These are phyloP conservation scores for Agapornis roseicollis DNA, from an alignment of 2,113 vertebrate genomes.

Conservation along the genomic window DNA sequence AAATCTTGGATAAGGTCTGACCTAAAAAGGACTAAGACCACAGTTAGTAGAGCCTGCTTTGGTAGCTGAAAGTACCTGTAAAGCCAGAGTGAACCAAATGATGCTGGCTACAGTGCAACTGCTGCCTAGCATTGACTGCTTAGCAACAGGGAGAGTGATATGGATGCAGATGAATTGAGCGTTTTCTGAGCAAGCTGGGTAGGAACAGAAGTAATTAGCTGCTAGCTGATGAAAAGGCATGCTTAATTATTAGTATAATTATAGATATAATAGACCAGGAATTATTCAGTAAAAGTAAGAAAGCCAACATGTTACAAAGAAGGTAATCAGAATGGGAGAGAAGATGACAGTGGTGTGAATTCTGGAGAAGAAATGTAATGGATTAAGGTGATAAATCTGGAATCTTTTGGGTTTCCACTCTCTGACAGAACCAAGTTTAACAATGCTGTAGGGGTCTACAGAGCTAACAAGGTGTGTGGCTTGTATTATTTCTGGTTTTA, in stretches of 20 bases:
- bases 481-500: background rate
- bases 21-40: background rate
- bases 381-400: conserved; percentile 39
- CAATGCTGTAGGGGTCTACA: background rate
- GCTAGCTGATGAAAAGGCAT: conserved; percentile 64
- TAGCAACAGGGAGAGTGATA: conserved; percentile 51
- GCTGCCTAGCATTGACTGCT: conserved; percentile 23
- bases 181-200: conserved; percentile 61
- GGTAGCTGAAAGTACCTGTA: background rate
- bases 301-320: conserved; percentile 40
- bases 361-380: conserved; percentile 16
- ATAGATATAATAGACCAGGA: conserved; percentile 61
- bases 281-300: conserved; percentile 61
- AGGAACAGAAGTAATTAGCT: conserved; percentile 65
- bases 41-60: background rate
- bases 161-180: conserved; percentile 54
- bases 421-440: background rate
- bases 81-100: background rate
- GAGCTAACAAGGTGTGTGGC: background rate
- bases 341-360: conserved; percentile 5
- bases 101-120: background rate
- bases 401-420: conserved; percentile 2
- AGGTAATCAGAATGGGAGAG: conserved; percentile 33
- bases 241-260: conserved; percentile 68
- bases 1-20: background rate